Base-by-base conservation (phyloP, 2,888 invertebrate genomes). In the Tryphoninae sp. region DNA sequence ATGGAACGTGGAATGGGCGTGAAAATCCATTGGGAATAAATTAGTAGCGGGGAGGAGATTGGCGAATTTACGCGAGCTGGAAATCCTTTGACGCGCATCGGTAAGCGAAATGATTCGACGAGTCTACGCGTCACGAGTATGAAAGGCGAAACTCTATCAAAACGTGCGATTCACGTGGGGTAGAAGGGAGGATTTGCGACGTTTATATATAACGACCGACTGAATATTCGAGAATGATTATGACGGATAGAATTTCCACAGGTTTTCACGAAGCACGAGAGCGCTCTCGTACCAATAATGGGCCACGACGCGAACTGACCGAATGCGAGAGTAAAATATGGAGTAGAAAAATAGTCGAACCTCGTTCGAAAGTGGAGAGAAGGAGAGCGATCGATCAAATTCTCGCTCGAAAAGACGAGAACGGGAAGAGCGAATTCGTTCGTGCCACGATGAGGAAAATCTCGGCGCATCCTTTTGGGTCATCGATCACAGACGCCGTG, bases 341-440 rank as follows among this genome's bases (percentile, higher is more conserved):
- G 59, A 51, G 23, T 22, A n/a, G 42, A 51, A 8, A 69, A 73
- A 45, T 69, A 65, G 53, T 53, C 19, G n/a, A n/a, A 55, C 55
- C 19, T 49, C 33, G 13, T 59, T 9, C 7, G 58, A 45, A 64
- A 55, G 55, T 51, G 58, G 19, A 64, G 49, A 22, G 40, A 9
- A 6, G 33, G n/a, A 19, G 62, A 67, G 64, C 74, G 49, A 80
- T 80, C 79, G 69, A 75, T 80, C 79, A 74, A 79, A 58, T 64
- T 80, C 40, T 69, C 62, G 58, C n/a, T 45, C 42, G 72, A 51
- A 72, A 78, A 72, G 49, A 67, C 40, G 49, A 42, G 49, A 42
- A 72, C 67, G 23, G 59, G 51, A 58, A 55, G 33, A 9, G 59
- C 26, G 62, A 51, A 64, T 59, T 9, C 59, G 68, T 62, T 79